Base-by-base conservation (phyloP, 1,140 invertebrate species). In the Thalassaphorura encarpata region DNA sequence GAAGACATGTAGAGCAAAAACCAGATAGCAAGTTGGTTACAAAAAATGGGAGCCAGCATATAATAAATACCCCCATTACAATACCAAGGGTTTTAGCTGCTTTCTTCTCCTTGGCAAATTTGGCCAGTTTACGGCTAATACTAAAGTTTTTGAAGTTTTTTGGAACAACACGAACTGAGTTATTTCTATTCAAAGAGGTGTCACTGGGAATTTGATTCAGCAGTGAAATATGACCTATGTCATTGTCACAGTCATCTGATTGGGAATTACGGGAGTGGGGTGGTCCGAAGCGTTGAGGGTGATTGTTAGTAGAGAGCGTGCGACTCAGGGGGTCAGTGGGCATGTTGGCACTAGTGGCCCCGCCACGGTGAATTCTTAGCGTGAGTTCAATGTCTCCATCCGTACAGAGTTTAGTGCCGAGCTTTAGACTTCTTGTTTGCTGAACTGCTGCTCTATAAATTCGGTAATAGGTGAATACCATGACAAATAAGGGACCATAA, bases 391-490 rank as follows among this genome's bases (percentile, higher is more conserved):
- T 69, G 67, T 89, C 85, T 1, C 86, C 85, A 43, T 68, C 66
- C 3, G 60, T 58, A n/a, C 58, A 63, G 21, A 68, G 66, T 66
- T 92, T 92, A 13, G 85, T 86, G 13, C 89, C 87, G 51, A 89
- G 77, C 67, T 91, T 87, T 2, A 98, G 79, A 45, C 86, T 91
- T 49, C 84, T 77, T 3, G 91, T 96, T 71, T 98, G 95, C 63
- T 85, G 82, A 0, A 91, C 84, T 0, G 95, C 95, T 2, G 93
- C 93, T 27, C 89, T 77, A 72, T 97, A 98, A 57, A 99, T 93
- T 45, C 86, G 81, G 69, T 87, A 93, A 69, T 97, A 97, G 1
- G 94, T 94, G 68, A 94, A 92, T n/a, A 95, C 83, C 96, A 99
- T 99, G 5, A 99, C 89, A 67, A 96, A 83, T 19, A 97, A 78